Conservation (phyloP, 2,888 invertebrate genomes). For the Amphipoea oculea region DNA sequence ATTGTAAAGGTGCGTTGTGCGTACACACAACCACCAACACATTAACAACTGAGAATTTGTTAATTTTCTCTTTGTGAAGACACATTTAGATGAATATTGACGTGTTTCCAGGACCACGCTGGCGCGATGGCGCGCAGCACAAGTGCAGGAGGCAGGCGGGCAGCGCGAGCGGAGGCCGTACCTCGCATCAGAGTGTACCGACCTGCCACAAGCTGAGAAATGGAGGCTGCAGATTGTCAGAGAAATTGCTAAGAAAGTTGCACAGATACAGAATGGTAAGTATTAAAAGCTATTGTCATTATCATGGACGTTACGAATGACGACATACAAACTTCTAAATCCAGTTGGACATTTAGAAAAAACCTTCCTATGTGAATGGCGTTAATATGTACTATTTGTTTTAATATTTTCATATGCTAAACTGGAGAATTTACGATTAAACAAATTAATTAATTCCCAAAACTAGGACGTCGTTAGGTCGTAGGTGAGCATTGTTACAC, state of each 20-base stretch:
- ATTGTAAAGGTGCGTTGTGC: not conserved
- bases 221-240: slow-evolving; percentile 99
- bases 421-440: not conserved
- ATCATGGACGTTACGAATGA: not conserved
- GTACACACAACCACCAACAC: not conserved
- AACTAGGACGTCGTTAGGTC: not conserved
- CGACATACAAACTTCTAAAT: not conserved
- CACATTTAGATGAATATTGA: not conserved
- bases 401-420: not conserved
- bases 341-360: not conserved
- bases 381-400: not conserved
- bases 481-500: not conserved
- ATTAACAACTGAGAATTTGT: not conserved
- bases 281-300: slow-evolving; percentile 17
- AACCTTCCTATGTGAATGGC: too few species aligned
- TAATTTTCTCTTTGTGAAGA: not conserved
- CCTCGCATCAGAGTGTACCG: slow-evolving; percentile 98
- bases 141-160: slow-evolving; percentile 97
- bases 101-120: slow-evolving; percentile 95
- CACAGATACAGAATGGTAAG: slow-evolving; percentile 99
- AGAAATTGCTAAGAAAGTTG: slow-evolving; percentile 99
- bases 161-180: slow-evolving; percentile 97
- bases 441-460: not conserved
- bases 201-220: slow-evolving; percentile 97
- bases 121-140: slow-evolving; percentile 99